Evolutionary conservation across 2,888 invertebrate species (phyloP).

Genomic region (Amorpha juglandis): DNA sequence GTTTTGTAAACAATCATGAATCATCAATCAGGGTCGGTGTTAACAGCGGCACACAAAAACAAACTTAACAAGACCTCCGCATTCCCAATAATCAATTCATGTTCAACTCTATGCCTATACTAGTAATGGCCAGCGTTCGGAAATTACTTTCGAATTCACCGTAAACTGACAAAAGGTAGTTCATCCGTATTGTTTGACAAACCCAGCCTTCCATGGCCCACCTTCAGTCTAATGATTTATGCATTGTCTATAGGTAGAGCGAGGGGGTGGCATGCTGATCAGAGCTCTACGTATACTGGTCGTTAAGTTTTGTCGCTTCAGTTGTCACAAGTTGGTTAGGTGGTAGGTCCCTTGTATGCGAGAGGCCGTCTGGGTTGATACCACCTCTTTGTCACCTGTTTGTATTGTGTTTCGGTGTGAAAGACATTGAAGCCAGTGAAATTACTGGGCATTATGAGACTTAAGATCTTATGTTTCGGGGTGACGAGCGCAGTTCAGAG

Average conservation of each 20-base stretch:
- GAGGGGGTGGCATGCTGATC: conserved; percentile 6
- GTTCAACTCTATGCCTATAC: conserved; percentile 16
- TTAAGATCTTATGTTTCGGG: too few species aligned
- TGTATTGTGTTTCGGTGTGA: too few species aligned
- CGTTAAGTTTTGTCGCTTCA: conserved; percentile 8
- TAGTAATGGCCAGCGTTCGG: background rate
- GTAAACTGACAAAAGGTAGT: conserved; percentile 19
- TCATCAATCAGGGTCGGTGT: conserved; percentile 48
- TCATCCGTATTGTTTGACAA: conserved; percentile 28
- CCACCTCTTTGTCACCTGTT: too few species aligned
- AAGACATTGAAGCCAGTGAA: too few species aligned
- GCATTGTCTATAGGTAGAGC: conserved; percentile 11
- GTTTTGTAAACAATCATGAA: conserved; percentile 45
- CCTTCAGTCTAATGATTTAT: conserved; percentile 28
- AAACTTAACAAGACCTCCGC: conserved; percentile 1
- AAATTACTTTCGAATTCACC: conserved; percentile 15
- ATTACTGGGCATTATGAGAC: too few species aligned
- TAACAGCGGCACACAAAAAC: conserved; percentile 36
- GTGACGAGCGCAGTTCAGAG: too few species aligned
- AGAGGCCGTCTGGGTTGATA: too few species aligned
- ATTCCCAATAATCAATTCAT: conserved; percentile 9
- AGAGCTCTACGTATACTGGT: conserved; percentile 6
- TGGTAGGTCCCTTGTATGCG: background rate
- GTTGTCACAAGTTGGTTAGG: conserved; percentile 9
- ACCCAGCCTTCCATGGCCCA: conserved; percentile 11